Percentiles rank a stretch among this genome's conserved stretches.
phyloP scores from a whole-genome alignment of 2,113 vertebrate genomes.

The Leucosticte australis region DNA sequence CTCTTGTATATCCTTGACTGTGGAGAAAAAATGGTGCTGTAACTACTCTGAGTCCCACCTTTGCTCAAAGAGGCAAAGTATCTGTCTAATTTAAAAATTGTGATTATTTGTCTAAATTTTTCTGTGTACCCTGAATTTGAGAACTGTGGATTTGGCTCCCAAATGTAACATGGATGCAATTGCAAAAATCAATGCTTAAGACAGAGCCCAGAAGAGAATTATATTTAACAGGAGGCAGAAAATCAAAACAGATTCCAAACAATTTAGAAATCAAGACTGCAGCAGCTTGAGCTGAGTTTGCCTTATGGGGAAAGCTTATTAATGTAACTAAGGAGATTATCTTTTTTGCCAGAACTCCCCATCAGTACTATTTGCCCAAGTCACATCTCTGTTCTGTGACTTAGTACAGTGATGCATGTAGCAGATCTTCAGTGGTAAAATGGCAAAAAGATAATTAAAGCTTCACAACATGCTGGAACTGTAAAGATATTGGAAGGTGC shows the following conservation, averaged over 20 bases:
- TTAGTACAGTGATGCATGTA: not conserved
- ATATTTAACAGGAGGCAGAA: slow-evolving; percentile 48
- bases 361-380: not conserved
- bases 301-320: slow-evolving; percentile 22
- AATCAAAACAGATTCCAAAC: slow-evolving; percentile 46
- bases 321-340: not conserved
- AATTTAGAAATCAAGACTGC: slow-evolving; percentile 36
- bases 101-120: slow-evolving; percentile 7
- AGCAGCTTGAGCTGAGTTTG: not conserved
- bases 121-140: not conserved
- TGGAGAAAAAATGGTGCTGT: not conserved
- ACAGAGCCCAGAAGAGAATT: slow-evolving; percentile 1
- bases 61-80: not conserved
- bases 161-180: not conserved
- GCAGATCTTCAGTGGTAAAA: not conserved
- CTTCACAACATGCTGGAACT: not conserved
- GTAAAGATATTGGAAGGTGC: slow-evolving; percentile 15
- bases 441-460: slow-evolving; percentile 24
- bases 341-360: not conserved
- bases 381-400: not conserved
- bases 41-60: not conserved
- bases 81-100: not conserved
- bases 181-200: slow-evolving; percentile 42
- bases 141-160: slow-evolving; percentile 12
- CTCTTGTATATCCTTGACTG: not conserved